phyloP scores from a whole-genome alignment of 2,888 invertebrate genomes.

The Melanchra persicariae region DNA sequence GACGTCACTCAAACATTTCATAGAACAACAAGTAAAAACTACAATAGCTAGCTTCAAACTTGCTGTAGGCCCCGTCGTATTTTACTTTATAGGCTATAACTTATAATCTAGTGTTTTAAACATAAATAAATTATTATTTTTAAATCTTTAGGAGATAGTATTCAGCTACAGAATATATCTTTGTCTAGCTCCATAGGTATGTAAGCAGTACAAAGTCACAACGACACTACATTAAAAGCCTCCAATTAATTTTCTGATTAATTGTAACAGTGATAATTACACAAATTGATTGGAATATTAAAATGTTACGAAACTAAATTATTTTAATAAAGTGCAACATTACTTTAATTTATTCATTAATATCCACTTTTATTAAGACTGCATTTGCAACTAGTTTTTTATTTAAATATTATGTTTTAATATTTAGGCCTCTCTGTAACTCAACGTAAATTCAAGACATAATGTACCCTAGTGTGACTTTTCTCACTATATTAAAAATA shows the following conservation, averaged over 20 bases:
- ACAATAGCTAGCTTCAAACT: too few species aligned
- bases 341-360: neutral
- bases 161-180: too few species aligned
- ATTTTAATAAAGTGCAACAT: constrained; percentile 22
- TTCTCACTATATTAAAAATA: too few species aligned
- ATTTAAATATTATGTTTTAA: neutral
- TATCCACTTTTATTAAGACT: neutral
- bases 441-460: neutral
- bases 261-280: constrained; percentile 46
- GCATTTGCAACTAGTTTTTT: neutral
- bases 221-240: constrained; percentile 6
- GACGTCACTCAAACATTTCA: too few species aligned
- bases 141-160: too few species aligned
- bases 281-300: constrained; percentile 50
- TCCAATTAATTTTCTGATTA: constrained; percentile 38
- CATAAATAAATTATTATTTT: too few species aligned
- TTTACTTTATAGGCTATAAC: too few species aligned
- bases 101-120: too few species aligned
- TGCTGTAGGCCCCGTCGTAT: too few species aligned
- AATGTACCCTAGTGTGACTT: neutral
- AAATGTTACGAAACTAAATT: constrained; percentile 36
- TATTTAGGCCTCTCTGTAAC: too few species aligned
- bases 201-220: neutral
- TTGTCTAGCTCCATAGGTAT: neutral
- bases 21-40: too few species aligned